Percentiles rank a stretch among this genome's conserved stretches.
Conservation (phyloP, 1,140 invertebrate species). For the Apis mellifera region DNA sequence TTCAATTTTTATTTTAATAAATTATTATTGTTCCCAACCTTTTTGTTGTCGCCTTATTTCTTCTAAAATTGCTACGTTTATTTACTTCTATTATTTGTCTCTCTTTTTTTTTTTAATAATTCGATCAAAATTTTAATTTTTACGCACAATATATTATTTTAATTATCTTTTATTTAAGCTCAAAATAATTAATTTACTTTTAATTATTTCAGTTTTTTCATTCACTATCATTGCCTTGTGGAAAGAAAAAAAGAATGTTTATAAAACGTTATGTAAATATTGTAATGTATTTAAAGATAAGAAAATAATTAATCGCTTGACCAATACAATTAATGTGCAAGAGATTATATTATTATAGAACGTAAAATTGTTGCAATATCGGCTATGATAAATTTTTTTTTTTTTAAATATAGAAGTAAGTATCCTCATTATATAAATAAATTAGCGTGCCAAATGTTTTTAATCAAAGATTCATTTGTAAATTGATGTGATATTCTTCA, state of each 20-base stretch:
- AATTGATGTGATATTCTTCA: not conserved
- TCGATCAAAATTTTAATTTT: not conserved
- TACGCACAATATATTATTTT: not conserved
- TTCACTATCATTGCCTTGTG: not conserved
- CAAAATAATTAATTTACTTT: no score
- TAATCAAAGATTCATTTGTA: not conserved
- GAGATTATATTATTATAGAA: not conserved
- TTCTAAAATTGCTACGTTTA: not conserved
- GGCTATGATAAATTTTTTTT: no score
- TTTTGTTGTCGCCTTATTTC: slow-evolving; percentile 26
- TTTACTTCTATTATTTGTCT: no score
- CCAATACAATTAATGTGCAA: slow-evolving; percentile 53
- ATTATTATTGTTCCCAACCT: slow-evolving; percentile 38
- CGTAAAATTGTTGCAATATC: not conserved
- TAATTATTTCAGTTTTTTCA: not conserved
- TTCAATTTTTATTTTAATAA: slow-evolving; percentile 51
- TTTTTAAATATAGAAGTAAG: no score
- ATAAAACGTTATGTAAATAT: slow-evolving; percentile 61
- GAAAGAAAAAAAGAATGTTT: not conserved
- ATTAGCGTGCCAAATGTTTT: slow-evolving; percentile 2
- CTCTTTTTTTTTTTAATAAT: no score
- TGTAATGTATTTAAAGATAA: slow-evolving; percentile 64
- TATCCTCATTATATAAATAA: not conserved
- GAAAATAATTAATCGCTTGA: slow-evolving; percentile 60
- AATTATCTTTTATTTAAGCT: no score